A percentile compares a stretch with the other conserved stretches of the same genome.
Conservation (phyloP, 2,888 invertebrate species). For the Rhopalosiphum nymphaeae region DNA sequence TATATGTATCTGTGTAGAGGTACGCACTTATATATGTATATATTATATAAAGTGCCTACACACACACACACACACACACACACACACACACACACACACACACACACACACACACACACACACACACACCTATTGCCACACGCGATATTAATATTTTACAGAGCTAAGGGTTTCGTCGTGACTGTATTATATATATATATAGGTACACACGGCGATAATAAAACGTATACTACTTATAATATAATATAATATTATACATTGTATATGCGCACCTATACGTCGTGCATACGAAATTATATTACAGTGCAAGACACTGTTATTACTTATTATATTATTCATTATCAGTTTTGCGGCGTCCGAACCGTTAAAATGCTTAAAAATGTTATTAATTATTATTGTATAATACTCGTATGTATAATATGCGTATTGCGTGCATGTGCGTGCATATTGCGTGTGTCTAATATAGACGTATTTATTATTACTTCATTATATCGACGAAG, state of each 20-base stretch:
- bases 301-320: too few relatives aligned
- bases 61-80: too few relatives aligned
- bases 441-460: too few relatives aligned
- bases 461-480: background rate
- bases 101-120: background rate
- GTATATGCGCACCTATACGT: background rate
- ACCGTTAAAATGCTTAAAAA: background rate
- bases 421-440: too few relatives aligned
- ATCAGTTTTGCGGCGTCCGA: background rate
- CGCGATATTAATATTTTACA: background rate
- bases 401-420: too few relatives aligned
- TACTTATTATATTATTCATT: background rate
- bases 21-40: too few relatives aligned
- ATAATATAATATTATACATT: background rate
- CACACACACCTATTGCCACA: background rate
- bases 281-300: background rate
- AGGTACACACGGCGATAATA: background rate
- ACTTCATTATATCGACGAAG: background rate
- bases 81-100: too few relatives aligned
- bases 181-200: background rate
- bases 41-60: too few relatives aligned
- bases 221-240: background rate
- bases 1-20: too few relatives aligned
- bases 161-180: background rate
- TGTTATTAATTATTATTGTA: background rate